Evolutionary conservation across 1,140 invertebrate species (phyloP).

Genomic region (Adoxophyes honmai): DNA sequence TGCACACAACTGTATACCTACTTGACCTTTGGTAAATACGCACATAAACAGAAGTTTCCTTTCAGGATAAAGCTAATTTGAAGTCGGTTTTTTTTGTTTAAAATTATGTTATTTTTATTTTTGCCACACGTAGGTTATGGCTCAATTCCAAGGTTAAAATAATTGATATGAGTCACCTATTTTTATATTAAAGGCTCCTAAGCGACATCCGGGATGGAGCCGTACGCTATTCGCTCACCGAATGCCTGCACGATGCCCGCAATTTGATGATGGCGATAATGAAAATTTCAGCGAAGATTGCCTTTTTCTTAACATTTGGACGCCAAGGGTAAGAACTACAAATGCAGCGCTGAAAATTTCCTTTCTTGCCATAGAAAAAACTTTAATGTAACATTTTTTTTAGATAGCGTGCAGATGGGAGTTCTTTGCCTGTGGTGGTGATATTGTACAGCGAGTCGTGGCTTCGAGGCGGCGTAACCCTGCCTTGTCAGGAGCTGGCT

Average conservation of each 20-base stretch:
- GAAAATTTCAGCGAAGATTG: constrained; percentile 61
- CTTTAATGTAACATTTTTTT: constrained; percentile 31
- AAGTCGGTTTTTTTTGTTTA: too few species aligned
- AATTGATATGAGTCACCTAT: too few species aligned
- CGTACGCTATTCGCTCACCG: constrained; percentile 59
- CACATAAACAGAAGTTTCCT: too few species aligned
- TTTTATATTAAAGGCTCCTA: constrained; percentile 43
- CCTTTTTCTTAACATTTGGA: constrained; percentile 66
- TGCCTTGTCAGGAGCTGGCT: constrained; percentile 81
- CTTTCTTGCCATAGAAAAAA: too few species aligned
- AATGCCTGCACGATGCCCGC: constrained; percentile 58
- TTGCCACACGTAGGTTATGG: too few species aligned
- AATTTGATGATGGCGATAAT: constrained; percentile 33
- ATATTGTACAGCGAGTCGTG: constrained; percentile 79
- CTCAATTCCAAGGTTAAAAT: too few species aligned
- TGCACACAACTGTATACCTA: too few species aligned
- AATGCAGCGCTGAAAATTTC: too few species aligned
- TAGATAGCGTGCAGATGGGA: constrained; percentile 77
- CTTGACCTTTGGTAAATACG: too few species aligned
- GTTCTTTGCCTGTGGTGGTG: constrained; percentile 78
- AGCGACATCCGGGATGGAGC: constrained; percentile 58
- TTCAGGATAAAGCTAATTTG: too few species aligned
- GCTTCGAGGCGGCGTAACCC: constrained; percentile 43
- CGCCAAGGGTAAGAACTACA: constrained; percentile 45
- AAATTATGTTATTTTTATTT: too few species aligned